A percentile compares a stretch with the other conserved stretches of the same genome.
Conservation (phyloP, 2,888 invertebrate genomes). For the Drepanosiphum platanoidis region DNA sequence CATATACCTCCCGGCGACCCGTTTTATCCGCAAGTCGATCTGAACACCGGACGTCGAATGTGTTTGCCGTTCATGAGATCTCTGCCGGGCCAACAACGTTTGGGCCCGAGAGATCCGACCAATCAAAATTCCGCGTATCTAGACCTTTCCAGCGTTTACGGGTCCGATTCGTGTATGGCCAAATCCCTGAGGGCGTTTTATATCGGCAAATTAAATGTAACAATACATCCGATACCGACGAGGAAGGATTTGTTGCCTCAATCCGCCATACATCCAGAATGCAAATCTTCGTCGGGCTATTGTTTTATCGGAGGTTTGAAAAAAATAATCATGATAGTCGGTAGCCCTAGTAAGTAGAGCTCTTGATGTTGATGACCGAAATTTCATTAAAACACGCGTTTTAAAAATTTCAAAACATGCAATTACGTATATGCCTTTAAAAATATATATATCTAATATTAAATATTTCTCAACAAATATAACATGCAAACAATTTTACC, state of each 20-base stretch:
- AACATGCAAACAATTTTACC: too few species aligned
- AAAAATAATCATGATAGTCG: too few species aligned
- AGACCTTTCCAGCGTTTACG: slow-evolving; percentile 88
- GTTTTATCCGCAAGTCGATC: slow-evolving; percentile 87
- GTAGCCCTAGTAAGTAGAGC: too few species aligned
- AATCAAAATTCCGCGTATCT: slow-evolving; percentile 93
- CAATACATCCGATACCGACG: slow-evolving; percentile 76
- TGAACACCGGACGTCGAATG: slow-evolving; percentile 82
- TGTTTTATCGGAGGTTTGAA: slow-evolving; percentile 84
- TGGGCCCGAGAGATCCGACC: slow-evolving; percentile 88
- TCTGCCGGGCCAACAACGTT: slow-evolving; percentile 79
- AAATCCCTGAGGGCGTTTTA: slow-evolving; percentile 78
- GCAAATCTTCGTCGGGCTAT: slow-evolving; percentile 83
- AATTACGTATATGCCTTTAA: too few species aligned
- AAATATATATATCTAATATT: too few species aligned
- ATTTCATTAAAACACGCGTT: too few species aligned
- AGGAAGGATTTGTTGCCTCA: slow-evolving; percentile 83
- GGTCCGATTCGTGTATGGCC: slow-evolving; percentile 85
- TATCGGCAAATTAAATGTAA: slow-evolving; percentile 84
- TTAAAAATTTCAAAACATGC: neutral
- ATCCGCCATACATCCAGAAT: slow-evolving; percentile 83
- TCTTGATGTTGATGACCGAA: too few species aligned
- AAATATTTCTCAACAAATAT: too few species aligned
- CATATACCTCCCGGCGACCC: slow-evolving; percentile 88
- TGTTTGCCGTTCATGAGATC: slow-evolving; percentile 96